These are phyloP conservation scores for Hipposideros larvatus DNA, from an alignment of 2,797 vertebrate genomes.

Conservation along the genomic window DNA sequence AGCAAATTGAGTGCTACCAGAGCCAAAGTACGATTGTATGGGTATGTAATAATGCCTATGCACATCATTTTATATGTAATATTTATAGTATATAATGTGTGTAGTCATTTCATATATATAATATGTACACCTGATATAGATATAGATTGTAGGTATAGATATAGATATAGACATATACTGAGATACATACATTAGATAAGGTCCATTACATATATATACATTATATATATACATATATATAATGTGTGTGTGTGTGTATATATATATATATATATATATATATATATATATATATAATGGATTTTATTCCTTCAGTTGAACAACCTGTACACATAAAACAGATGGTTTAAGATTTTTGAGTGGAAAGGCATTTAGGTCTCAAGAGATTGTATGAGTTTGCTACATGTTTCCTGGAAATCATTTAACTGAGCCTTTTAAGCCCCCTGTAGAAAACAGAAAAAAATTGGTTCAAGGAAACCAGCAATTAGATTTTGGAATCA, in stretches of 20 bases:
- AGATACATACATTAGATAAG: neutral
- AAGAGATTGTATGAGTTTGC: neutral
- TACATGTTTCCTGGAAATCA: neutral
- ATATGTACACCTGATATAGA: neutral
- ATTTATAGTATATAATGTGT: neutral
- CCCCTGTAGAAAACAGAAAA: neutral
- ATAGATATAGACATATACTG: neutral
- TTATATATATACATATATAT: too few relatives aligned
- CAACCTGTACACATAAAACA: slow-evolving; percentile 62
- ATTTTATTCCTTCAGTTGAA: slow-evolving; percentile 76
- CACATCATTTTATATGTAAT: neutral
- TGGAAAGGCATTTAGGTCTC: neutral
- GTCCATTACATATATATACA: neutral
- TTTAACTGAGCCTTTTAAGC: neutral
- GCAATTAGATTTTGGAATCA: neutral
- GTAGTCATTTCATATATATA: neutral
- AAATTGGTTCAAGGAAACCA: neutral
- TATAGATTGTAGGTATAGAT: neutral
- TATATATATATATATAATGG: neutral
- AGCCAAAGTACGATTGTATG: neutral
- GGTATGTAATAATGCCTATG: neutral
- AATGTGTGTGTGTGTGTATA: too few relatives aligned
- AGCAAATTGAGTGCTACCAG: neutral
- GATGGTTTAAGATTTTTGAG: neutral
- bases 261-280: neutral